Evolutionary conservation across 2,888 invertebrate genomes (phyloP), one percentile per base, ranked within the genome.

Genomic region (Eilema depressum): DNA sequence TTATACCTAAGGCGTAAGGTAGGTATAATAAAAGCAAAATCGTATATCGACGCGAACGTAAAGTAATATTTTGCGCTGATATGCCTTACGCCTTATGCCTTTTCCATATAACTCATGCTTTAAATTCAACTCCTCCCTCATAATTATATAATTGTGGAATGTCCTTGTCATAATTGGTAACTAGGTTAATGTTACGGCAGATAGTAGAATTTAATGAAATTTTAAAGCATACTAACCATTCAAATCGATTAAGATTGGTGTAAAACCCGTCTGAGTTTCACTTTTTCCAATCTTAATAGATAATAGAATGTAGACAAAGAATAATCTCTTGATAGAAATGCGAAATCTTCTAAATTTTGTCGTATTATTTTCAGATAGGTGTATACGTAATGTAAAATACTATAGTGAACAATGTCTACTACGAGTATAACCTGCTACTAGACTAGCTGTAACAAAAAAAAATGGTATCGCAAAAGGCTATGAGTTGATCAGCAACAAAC

Each of bases 331-430:
- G 25, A 33, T 8, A n/a, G n/a, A n/a, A 53, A n/a, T 53, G n/a
- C 2, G 47, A n/a, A 20, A n/a, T 1, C 53, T n/a, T 53, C 20
- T 10, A n/a, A 53, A 2, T 17, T 28, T 7, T 28, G 28, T 4
- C 17, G 0, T 20, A 59, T 25, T 59, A 17, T 3, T 59, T 2
- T 14, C 17, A 59, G 26, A 59, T 26, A 59, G 5, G 20, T 41
- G 3, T 17, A 14, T 25, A 17, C 37, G 68, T 71, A 74, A 80
- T 62, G 68, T 71, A 74, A 80, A 80, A 73, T 80, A 71, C 71
- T 67, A 68, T 69, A 65, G 2, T 47, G 20, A 47, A 17, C 41
- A 41, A 47, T 47, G 20, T 5, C 7, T 47, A 47, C 7, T 12
- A 59, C 11, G 0, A 12, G 10, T 23, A 7, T 47, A 10, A 20